Evolutionary conservation across 1,140 invertebrate species (phyloP), one percentile per base, ranked within the genome.

Genomic region (Caenorhabditis tropicalis): DNA sequence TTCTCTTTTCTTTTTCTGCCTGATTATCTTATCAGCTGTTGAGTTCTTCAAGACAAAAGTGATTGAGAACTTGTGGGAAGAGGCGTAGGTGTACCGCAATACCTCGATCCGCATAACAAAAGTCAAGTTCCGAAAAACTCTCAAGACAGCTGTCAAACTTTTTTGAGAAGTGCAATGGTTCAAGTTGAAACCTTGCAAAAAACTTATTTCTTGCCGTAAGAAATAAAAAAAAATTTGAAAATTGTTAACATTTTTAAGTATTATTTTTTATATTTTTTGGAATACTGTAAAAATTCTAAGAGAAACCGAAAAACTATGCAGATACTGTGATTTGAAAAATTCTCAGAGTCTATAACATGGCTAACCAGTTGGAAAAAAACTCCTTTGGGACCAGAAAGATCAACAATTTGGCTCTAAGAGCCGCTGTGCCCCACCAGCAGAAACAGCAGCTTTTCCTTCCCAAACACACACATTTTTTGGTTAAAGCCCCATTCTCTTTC

Each of bases 341-440:
- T 56, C 24, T 10, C 53, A 56, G 21, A 29, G 53, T 29, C 24
- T 56, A 51, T 51, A 51, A 51, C 53, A 56, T 56, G 53, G 53
- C 5, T 56, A 10, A 24, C 24, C 53, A 56, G 65, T 24, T 12
- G 15, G 16, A 70, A 43, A 36, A 46, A 74, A 46, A 21, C 10
- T 43, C 65, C 65, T 74, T 74, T 24, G 65, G 65, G 65, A 74
- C 65, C 36, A 74, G 36, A 43, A 74, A 74, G 65, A 74, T 74
- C 65, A 74, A 74, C 65, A 74, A 33, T 74, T 43, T 74, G 65
- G 65, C 36, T 39, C 33, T 43, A 74, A 74, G 65, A 43, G 65
- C 65, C 58, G 31, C 4, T 74, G 65, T 74, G 65, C 36, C 36
- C 65, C 21, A 31, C 58, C 4, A 74, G n/a, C n/a, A 74, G 36